Conservation (phyloP, 1,140 invertebrate genomes). For the Dreissena rostriformis region DNA sequence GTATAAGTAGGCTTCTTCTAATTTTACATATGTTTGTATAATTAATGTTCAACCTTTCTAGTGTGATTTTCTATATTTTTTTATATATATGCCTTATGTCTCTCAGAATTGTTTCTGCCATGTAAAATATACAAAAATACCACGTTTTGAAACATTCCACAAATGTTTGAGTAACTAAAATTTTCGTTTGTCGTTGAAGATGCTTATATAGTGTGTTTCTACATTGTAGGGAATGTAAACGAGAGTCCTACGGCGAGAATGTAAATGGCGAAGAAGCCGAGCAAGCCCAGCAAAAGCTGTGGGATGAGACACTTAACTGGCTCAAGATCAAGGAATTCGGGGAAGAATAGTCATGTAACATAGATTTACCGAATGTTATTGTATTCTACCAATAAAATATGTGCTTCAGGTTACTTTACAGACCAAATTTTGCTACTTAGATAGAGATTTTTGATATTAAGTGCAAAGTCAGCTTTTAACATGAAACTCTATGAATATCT, state of each 20-base stretch:
- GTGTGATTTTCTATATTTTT: background rate
- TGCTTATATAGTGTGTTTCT: background rate
- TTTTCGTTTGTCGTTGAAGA: background rate
- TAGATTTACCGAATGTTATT: too few species aligned
- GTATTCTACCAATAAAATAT: too few species aligned
- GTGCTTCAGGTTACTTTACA: too few species aligned
- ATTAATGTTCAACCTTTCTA: background rate
- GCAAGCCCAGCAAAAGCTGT: slow-evolving; percentile 23
- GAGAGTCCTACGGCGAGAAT: slow-evolving; percentile 15
- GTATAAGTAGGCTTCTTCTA: slow-evolving; percentile 82
- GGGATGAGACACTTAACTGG: slow-evolving; percentile 36
- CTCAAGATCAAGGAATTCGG: slow-evolving; percentile 50
- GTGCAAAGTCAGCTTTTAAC: too few species aligned
- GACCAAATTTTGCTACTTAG: too few species aligned
- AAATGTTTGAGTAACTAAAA: background rate
- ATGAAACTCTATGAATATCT: too few species aligned
- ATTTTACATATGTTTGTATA: background rate
- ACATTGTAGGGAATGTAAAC: slow-evolving; percentile 40
- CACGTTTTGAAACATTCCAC: background rate
- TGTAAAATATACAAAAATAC: background rate
- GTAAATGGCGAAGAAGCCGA: slow-evolving; percentile 15
- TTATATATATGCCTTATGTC: background rate
- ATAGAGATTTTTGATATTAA: too few species aligned
- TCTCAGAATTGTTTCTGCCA: background rate
- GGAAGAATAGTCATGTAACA: slow-evolving; percentile 22